These are phyloP conservation scores for Zeugodacus cucurbitae DNA, from an alignment of 1,140 invertebrate genomes.

Conservation along the genomic window DNA sequence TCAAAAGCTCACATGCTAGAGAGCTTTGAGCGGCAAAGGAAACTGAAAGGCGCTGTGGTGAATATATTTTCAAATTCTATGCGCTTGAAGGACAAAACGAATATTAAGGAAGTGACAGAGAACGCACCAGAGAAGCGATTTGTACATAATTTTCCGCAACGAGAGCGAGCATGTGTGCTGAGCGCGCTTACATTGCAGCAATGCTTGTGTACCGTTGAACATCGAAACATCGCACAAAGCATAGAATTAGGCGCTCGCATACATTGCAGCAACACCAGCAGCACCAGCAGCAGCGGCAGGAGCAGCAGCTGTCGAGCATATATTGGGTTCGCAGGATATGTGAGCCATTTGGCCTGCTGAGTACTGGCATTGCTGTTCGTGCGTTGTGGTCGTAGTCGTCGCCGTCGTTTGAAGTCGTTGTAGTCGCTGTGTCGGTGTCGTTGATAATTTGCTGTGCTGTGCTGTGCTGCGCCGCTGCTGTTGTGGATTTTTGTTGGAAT, in stretches of 20 bases:
- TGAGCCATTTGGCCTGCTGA: slow-evolving; percentile 39
- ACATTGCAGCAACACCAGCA: not conserved
- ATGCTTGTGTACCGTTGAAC: not conserved
- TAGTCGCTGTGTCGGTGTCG: slow-evolving; percentile 30
- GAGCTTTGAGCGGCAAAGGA: not conserved
- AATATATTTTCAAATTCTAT: not conserved
- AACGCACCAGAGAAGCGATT: not conserved
- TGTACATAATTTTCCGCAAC: not conserved
- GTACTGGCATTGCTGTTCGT: slow-evolving; percentile 45
- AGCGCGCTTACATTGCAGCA: not conserved
- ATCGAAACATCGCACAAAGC: slow-evolving; percentile 16
- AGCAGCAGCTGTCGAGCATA: not conserved
- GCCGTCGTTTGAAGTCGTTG: slow-evolving; percentile 6
- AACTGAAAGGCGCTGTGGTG: not conserved
- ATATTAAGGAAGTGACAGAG: not conserved
- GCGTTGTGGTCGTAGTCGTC: slow-evolving; percentile 45
- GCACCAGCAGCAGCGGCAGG: too few relatives aligned
- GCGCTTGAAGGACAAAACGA: not conserved
- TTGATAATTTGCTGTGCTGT: slow-evolving; percentile 41
- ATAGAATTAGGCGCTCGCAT: not conserved
- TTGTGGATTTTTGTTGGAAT: slow-evolving; percentile 42
- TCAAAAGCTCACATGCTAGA: not conserved
- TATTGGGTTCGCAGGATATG: slow-evolving; percentile 26
- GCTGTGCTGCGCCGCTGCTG: slow-evolving; percentile 45
- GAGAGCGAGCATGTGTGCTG: not conserved